phyloP scores from a whole-genome alignment of 2,113 vertebrate genomes.

The Anoplopoma fimbria region DNA sequence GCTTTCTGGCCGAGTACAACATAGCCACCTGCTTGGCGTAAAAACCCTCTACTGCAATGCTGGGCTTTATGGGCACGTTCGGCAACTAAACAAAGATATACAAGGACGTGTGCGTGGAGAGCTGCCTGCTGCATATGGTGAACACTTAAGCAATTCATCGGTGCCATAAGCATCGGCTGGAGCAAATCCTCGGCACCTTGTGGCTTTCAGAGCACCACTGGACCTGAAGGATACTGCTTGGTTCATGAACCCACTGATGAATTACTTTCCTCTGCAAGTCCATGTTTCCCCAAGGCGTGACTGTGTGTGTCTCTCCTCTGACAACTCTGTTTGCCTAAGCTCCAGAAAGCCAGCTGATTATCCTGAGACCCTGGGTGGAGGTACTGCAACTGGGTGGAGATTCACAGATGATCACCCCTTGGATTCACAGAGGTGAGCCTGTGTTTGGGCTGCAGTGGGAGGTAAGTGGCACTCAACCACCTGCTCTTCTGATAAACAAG shows the following conservation, averaged over 20 bases:
- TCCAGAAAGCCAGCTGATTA: conserved; percentile 70
- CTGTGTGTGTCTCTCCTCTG: conserved; percentile 69
- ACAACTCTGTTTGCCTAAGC: conserved; percentile 79
- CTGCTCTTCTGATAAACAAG: conserved; percentile 76
- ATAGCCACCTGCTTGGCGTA: conserved; percentile 82
- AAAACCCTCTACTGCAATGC: conserved; percentile 70
- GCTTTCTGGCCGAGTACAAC: conserved; percentile 78
- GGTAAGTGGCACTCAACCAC: conserved; percentile 67
- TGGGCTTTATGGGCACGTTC: conserved; percentile 72
- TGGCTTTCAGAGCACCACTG: conserved; percentile 41
- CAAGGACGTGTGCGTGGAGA: conserved; percentile 55
- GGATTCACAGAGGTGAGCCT: conserved; percentile 56
- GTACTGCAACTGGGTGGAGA: conserved; percentile 44
- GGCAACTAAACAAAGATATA: conserved; percentile 74
- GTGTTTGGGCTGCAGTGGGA: conserved; percentile 48
- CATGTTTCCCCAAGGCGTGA: conserved; percentile 58
- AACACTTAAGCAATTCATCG: conserved; percentile 71
- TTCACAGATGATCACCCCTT: conserved; percentile 66
- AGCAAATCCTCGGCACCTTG: conserved; percentile 50
- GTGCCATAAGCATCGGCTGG: conserved; percentile 54
- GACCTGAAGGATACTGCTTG: conserved; percentile 54
- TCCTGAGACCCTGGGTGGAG: conserved; percentile 46
- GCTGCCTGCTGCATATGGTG: conserved; percentile 70
- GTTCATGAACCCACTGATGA: conserved; percentile 72
- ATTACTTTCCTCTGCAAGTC: conserved; percentile 53